Percentiles rank a stretch among this genome's conserved stretches.
Evolutionary conservation across 2,888 invertebrate species (phyloP).

Genomic region (Heliconius ismenius): DNA sequence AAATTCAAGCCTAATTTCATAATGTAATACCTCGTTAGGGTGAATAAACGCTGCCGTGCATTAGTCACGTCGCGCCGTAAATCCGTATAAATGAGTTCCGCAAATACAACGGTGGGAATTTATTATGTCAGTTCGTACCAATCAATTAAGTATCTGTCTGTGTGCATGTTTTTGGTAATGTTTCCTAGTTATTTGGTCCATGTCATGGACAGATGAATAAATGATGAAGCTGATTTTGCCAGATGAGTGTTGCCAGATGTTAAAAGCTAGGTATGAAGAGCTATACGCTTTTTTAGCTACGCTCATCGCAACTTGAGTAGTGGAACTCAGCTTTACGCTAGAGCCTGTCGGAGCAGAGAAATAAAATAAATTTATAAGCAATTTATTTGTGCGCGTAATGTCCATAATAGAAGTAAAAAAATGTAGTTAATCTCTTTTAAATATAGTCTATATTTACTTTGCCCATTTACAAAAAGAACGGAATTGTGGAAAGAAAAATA

Average conservation of each 20-base stretch:
- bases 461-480: no score
- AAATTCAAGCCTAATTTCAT: constrained; percentile 27
- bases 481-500: no score
- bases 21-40: constrained; percentile 27
- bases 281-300: no score
- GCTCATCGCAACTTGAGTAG: no score
- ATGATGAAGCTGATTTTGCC: neutral
- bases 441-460: no score
- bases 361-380: no score
- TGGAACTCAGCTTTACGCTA: no score
- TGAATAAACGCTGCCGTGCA: constrained; percentile 28
- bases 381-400: no score
- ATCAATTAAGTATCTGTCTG: constrained; percentile 36
- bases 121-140: constrained; percentile 32
- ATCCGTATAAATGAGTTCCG: constrained; percentile 32
- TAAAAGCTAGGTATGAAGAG: no score
- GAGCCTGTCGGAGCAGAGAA: no score
- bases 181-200: neutral
- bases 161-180: constrained; percentile 7
- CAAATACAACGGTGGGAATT: constrained; percentile 32
- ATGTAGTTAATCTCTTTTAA: no score
- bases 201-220: neutral
- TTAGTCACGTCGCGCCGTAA: constrained; percentile 33
- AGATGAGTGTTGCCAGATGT: neutral
- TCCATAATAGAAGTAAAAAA: no score